Percentiles rank a stretch among this genome's conserved stretches.
These are phyloP conservation scores for Heliothis virescens DNA, from an alignment of 1,140 invertebrate genomes.

Conservation along the genomic window DNA sequence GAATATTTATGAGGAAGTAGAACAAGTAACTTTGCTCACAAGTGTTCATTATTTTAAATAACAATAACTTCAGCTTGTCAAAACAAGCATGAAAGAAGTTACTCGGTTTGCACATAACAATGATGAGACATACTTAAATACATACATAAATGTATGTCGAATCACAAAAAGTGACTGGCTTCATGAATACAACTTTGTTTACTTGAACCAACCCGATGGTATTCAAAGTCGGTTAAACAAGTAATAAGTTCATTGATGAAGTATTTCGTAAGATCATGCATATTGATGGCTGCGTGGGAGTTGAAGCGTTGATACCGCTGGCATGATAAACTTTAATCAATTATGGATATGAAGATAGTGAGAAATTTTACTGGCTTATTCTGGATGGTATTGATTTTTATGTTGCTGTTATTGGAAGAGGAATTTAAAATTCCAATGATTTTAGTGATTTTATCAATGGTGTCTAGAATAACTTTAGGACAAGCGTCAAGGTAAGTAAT, in stretches of 20 bases:
- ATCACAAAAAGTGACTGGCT: too few species aligned
- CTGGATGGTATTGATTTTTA: neutral
- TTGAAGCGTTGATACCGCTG: neutral
- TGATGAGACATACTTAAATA: too few species aligned
- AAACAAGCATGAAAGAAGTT: too few species aligned
- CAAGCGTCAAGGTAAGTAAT: too few species aligned
- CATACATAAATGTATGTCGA: too few species aligned
- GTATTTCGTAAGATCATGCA: slow-evolving; percentile 40
- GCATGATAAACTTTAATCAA: slow-evolving; percentile 13
- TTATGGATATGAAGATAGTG: slow-evolving; percentile 7
- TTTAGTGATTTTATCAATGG: neutral
- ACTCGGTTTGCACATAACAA: too few species aligned
- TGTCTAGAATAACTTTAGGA: too few species aligned
- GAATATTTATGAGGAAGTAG: too few species aligned
- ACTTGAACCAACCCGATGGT: neutral
- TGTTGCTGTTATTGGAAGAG: neutral
- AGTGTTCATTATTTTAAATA: too few species aligned
- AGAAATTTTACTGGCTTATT: neutral
- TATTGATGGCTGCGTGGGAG: slow-evolving; percentile 29
- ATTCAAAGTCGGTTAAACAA: slow-evolving; percentile 18
- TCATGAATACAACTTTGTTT: too few species aligned
- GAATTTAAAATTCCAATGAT: slow-evolving; percentile 9
- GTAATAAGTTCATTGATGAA: slow-evolving; percentile 35
- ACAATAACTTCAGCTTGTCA: too few species aligned
- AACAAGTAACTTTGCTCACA: too few species aligned